These are phyloP conservation scores for Drosophila neocordata DNA, from an alignment of 1,140 invertebrate genomes.

Conservation along the genomic window DNA sequence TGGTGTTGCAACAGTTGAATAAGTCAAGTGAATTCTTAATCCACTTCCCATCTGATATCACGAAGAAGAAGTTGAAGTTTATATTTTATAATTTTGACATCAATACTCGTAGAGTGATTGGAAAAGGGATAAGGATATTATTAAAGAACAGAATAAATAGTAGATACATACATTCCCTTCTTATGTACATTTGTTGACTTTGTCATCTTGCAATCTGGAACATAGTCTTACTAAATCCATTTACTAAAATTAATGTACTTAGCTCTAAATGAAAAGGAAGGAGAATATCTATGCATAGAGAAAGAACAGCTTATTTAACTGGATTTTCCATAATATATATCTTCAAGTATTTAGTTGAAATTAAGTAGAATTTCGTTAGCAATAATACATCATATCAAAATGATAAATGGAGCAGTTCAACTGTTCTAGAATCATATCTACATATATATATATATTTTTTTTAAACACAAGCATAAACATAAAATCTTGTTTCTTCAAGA, in stretches of 20 bases:
- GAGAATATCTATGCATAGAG: no score
- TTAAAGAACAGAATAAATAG: no score
- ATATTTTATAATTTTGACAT: not conserved
- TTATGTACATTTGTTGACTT: no score
- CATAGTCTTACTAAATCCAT: no score
- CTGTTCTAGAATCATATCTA: not conserved
- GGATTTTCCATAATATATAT: not conserved
- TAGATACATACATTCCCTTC: no score
- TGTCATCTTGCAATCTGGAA: no score
- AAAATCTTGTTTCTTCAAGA: constrained; percentile 8
- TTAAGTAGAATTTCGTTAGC: not conserved
- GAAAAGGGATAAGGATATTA: no score
- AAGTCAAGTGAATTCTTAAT: constrained; percentile 21
- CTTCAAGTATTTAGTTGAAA: not conserved
- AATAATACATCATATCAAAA: constrained; percentile 1
- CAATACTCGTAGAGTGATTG: no score
- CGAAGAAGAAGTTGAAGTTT: not conserved
- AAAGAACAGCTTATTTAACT: not conserved
- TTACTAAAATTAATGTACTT: no score
- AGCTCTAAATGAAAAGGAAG: no score
- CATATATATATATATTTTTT: not conserved
- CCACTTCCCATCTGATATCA: not conserved
- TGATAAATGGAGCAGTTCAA: constrained; percentile 6
- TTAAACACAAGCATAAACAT: not conserved
- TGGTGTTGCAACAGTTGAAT: constrained; percentile 59